These are phyloP conservation scores for Stichodactyla helianthus DNA, from an alignment of 64 coral and sea anemone genomes.

Conservation along the genomic window DNA sequence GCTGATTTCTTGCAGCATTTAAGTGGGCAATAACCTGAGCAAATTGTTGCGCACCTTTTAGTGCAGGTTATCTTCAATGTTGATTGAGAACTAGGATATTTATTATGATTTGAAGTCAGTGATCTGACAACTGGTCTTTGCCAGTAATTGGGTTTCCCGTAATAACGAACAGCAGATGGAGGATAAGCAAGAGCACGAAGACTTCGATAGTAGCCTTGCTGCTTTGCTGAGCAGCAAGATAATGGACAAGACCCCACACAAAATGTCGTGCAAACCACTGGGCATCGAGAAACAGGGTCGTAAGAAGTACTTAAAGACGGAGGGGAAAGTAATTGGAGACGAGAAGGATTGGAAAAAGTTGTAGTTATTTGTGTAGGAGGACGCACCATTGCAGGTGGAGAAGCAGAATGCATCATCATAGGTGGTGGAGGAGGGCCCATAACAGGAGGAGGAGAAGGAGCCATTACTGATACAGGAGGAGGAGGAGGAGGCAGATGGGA, in stretches of 20 bases:
- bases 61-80: background rate
- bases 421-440: background rate
- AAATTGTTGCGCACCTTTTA: background rate
- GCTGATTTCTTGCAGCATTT: background rate
- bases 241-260: conserved; percentile 46
- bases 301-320: conserved; percentile 1
- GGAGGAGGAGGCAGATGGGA: conserved; percentile 21
- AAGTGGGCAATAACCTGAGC: background rate
- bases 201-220: conserved; percentile 1
- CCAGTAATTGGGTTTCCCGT: background rate
- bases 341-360: background rate
- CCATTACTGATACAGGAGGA: background rate
- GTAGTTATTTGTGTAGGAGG: conserved; percentile 8
- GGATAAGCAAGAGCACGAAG: background rate
- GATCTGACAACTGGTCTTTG: background rate
- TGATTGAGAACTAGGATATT: background rate
- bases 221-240: conserved; percentile 32
- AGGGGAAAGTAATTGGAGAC: background rate
- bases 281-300: conserved; percentile 19
- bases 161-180: background rate
- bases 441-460: conserved; percentile 19
- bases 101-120: background rate
- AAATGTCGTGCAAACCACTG: conserved; percentile 32
- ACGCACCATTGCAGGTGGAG: background rate
- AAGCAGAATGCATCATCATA: background rate